Evolutionary conservation across 2,113 vertebrate species (phyloP), one percentile per base, ranked within the genome.

Genomic region (Carollia perspicillata): DNA sequence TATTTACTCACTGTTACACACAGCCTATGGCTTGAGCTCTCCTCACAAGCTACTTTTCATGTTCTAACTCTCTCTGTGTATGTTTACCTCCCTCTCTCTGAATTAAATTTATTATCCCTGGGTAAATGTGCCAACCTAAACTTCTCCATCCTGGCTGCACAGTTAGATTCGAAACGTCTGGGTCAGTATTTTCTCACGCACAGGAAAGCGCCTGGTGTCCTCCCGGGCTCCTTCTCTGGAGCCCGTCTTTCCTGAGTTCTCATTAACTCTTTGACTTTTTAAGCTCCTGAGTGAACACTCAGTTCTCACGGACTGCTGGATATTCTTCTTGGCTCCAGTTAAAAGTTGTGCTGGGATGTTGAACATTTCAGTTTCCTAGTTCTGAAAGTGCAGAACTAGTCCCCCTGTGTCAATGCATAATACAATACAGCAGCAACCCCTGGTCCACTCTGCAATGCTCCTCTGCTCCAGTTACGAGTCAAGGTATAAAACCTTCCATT

Each of bases 71-170:
- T 75, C 42, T 69, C 58, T 93, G 79, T 86, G 3, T 85, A 84
- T 93, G 92, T 97, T 95, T 85, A 58, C 12, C 77, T 69, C 49
- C 66, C 26, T 65, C 37, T 42, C 35, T 94, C 88, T 93, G 80
- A 78, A 93, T 93, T 94, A 80, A 91, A 96, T 95, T 93, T 97
- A 85, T 94, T 94, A 74, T 58, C 71, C 17, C 47, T 14, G 60
- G 40, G 42, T 84, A 81, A 92, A 81, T 47, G 51, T 69, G 92
- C 86, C 84, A 94, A 95, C 30, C 74, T 84, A 58, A 93, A 95
- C 80, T 93, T 77, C 69, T 85, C 80, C 40, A 28, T 89, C 47
- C 68, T 92, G 44, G 55, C 74, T 68, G n/a, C 20, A 60, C 7
- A 42, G 53, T 49, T 78, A 4, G 23, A 53, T 77, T 49, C 84